phyloP scores from a whole-genome alignment of 2,797 vertebrate species.

The Cryptoblepharus egeriae region DNA sequence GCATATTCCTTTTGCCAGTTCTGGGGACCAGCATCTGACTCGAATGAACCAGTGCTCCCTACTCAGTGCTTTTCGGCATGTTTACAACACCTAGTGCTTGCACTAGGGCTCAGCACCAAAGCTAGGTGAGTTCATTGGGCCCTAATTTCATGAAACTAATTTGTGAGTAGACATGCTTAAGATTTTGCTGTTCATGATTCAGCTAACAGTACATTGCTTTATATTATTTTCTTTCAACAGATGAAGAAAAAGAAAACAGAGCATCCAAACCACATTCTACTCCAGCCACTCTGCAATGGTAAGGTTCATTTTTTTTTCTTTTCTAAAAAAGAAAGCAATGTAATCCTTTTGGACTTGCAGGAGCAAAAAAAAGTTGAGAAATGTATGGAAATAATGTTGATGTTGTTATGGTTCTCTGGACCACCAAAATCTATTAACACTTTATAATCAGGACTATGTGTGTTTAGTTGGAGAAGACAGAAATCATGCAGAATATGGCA shows the following conservation, averaged over 20 bases:
- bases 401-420: neutral
- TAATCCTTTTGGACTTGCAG: neutral
- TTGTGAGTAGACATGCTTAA: too few species aligned
- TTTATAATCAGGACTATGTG: neutral
- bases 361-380: neutral
- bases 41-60: too few species aligned
- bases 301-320: conserved; percentile 58
- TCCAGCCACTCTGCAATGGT: conserved; percentile 98
- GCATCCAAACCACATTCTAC: conserved; percentile 98
- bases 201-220: conserved; percentile 45
- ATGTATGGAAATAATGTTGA: neutral
- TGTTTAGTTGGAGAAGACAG: neutral
- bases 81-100: too few species aligned
- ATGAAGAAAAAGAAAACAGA: conserved; percentile 99
- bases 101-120: too few species aligned
- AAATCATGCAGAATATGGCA: neutral
- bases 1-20: too few species aligned
- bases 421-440: neutral
- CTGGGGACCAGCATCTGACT: too few species aligned
- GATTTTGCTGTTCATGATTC: neutral
- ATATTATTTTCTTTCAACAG: conserved; percentile 76
- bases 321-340: neutral
- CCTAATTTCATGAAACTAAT: too few species aligned
- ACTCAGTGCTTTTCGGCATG: too few species aligned
- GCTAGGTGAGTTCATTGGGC: too few species aligned